Base-by-base conservation (phyloP, 2,888 invertebrate genomes). In the Agrochola lychnidis region DNA sequence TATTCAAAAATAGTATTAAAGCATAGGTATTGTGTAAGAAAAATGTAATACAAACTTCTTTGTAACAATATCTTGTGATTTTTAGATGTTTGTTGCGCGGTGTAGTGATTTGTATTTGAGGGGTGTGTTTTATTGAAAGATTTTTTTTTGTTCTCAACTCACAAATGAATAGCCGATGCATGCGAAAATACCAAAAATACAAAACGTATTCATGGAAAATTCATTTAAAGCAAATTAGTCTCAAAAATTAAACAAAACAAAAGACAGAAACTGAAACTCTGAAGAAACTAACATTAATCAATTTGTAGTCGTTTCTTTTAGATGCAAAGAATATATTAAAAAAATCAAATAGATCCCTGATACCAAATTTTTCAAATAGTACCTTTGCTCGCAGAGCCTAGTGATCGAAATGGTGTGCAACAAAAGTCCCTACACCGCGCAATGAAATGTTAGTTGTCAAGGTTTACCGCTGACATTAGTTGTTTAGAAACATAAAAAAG, bases 401-500 rank as follows among this genome's bases (percentile, higher is more conserved):
- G 6, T 22, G 12, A 4, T 51, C 22, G 51, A 22, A 10, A 51
- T 25, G 7, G 19, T 16, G 51, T 51, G 12, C 2, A n/a, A 30
- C n/a, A 12, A 30, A 22, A 40, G 40, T 62, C 80, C 40, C 72
- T n/a, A 19, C 62, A 72, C 40, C 80, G 80, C 73, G 80, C 48
- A 77, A 59, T 53, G 16, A 51, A 51, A 42, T 19, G 19, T 48
- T 51, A 72, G 10, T 16, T 22, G 36, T 48, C 25, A 45, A 51
- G 9, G 12, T 70, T 9, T 51, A 36, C 14, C 48, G 19, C 19
- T 25, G 6, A 72, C 48, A 40, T 71, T 40, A 19, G 9, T 48
- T 36, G 9, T 40, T n/a, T 2, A 30, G 2, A 45, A 45, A 67
- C 7, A n/a, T 56, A n/a, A n/a, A n/a, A 51, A 6, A 22, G 25